phyloP scores from a whole-genome alignment of 2,888 invertebrate genomes.

The Amblyjoppa fuscipennis region DNA sequence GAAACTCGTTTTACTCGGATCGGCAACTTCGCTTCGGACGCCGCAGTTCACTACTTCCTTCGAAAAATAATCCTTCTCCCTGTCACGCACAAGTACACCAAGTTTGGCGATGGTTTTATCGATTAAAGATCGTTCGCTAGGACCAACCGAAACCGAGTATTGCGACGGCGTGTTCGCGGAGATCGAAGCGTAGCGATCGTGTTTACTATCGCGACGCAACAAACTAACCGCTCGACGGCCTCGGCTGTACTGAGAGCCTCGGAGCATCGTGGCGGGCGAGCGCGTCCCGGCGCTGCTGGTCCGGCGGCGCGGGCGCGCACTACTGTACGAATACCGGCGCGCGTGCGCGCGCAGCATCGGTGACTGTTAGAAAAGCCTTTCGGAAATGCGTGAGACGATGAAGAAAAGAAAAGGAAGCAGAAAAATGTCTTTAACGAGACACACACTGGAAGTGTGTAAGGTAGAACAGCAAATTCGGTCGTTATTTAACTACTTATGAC shows the following conservation, averaged over 20 bases:
- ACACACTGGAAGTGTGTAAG: too few relatives aligned
- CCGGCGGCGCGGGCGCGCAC: neutral
- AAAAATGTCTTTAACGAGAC: too few relatives aligned
- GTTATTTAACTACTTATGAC: too few relatives aligned
- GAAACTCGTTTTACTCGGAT: conserved; percentile 1
- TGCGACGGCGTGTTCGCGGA: neutral
- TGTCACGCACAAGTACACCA: conserved; percentile 8
- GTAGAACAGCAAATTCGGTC: too few relatives aligned
- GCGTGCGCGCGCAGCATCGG: neutral
- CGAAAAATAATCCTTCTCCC: conserved; percentile 17
- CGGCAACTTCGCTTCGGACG: neutral
- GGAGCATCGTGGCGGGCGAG: conserved; percentile 25
- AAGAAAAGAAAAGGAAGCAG: neutral
- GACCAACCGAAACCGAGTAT: conserved; percentile 7
- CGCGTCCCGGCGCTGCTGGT: conserved; percentile 25
- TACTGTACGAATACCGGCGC: conserved; percentile 8
- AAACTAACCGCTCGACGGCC: conserved; percentile 49
- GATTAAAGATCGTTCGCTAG: neutral
- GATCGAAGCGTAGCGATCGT: conserved; percentile 18
- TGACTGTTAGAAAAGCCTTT: neutral
- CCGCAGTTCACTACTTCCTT: neutral
- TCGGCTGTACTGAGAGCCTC: conserved; percentile 52
- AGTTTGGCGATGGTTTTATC: neutral
- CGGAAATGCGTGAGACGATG: neutral
- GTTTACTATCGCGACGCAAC: neutral